Evolutionary conservation across 1,140 invertebrate species (phyloP), one percentile per base, ranked within the genome.

Genomic region (Drosophila ficusphila): DNA sequence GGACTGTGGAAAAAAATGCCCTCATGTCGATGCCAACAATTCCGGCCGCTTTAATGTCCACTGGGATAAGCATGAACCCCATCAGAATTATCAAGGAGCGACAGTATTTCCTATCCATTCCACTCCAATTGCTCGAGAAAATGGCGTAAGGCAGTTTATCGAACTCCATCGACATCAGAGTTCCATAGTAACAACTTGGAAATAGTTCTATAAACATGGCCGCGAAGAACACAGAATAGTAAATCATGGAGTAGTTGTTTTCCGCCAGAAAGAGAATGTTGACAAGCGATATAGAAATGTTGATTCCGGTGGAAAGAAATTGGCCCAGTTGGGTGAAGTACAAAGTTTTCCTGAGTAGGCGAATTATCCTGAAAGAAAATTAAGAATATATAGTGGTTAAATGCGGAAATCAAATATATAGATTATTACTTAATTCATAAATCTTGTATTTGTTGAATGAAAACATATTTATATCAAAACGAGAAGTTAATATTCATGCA

Each of bases 191-290:
- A 27, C 70, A 73, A 4, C 42, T 53, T 0, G 69, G 71, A 31
- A 74, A 74, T 8, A 74, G 25, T 9, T 73, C 70, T 8, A 73
- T 47, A 3, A 51, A 21, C 69, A 73, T 73, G 16, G 68, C 70
- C 4, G 25, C 18, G 19, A 73, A 73, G 7, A 73, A 58, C 2
- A 73, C 56, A 0, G 12, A 18, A 9, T 73, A 72, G 7, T 64
- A 47, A 8, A 18, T 47, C 2, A 62, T 48, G 6, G 48, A 34
- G 52, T 54, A 52, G 3, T n/a, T 19, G 5, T 73, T 73, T 12
- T 73, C 41, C n/a, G 70, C 68, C 7, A 73, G 64, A n/a, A 62
- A 73, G 0, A 73, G 16, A 1, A 73, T 53, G 21, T 62, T 73
- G 6, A 73, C 12, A 6, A 73, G 29, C 1, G 42, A 16, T 14